These are phyloP conservation scores for Hypselothyrea guttata DNA, from an alignment of 2,888 invertebrate genomes.

Conservation along the genomic window DNA sequence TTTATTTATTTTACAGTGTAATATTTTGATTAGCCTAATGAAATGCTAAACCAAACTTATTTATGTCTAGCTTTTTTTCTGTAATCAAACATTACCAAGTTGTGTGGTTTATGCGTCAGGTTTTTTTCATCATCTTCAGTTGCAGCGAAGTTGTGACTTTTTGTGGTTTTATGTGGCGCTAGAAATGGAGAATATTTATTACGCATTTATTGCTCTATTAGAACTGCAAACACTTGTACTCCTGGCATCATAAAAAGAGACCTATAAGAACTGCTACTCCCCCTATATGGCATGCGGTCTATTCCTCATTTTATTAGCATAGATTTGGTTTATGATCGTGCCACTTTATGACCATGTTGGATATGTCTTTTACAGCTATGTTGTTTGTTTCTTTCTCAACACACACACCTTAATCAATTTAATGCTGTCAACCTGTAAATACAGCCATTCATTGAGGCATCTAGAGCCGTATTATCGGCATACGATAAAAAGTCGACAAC, in stretches of 20 bases:
- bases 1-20: slow-evolving; percentile 35
- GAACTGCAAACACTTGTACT: slow-evolving; percentile 54
- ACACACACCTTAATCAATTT: slow-evolving; percentile 50
- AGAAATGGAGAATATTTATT: slow-evolving; percentile 45
- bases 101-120: slow-evolving; percentile 20
- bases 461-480: neutral
- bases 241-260: slow-evolving; percentile 39
- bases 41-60: slow-evolving; percentile 46
- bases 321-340: slow-evolving; percentile 51
- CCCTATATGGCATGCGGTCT: slow-evolving; percentile 7
- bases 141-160: slow-evolving; percentile 11
- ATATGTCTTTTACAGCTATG: slow-evolving; percentile 27
- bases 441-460: slow-evolving; percentile 15
- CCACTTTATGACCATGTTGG: slow-evolving; percentile 35
- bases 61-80: slow-evolving; percentile 41
- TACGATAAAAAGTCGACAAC: no score
- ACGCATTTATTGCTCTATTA: slow-evolving; percentile 63
- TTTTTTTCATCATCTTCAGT: slow-evolving; percentile 26
- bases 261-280: slow-evolving; percentile 9
- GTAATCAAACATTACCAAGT: slow-evolving; percentile 29
- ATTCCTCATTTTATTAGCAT: slow-evolving; percentile 55
- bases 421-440: slow-evolving; percentile 45
- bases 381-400: slow-evolving; percentile 22
- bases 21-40: slow-evolving; percentile 23
- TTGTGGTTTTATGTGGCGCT: slow-evolving; percentile 15